Base-by-base conservation (phyloP, 2,888 invertebrate genomes). In the Thysanoteuthis rhombus region DNA sequence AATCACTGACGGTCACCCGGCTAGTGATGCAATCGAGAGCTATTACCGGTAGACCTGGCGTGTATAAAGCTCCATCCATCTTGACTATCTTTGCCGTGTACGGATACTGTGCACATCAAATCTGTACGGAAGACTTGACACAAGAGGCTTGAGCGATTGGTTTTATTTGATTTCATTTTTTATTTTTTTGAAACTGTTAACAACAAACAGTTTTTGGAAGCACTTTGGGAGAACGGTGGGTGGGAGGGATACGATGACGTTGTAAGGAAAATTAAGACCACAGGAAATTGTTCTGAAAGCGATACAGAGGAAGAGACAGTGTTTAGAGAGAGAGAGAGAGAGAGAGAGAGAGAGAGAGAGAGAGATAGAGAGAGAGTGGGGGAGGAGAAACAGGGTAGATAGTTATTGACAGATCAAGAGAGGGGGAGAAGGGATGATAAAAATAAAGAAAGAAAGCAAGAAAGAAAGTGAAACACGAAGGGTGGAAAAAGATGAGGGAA, bases 91-190 rank as follows among this genome's bases (percentile, higher is more conserved):
- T n/a, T n/a, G 75, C 16, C n/a, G n/a, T n/a, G 19, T n/a, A n/a
- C 75, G n/a, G n/a, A n/a, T 75, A n/a, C 3, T 75, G 75, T 75
- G 19, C n/a, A 75, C 75, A 75, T 75, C n/a, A n/a, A 36, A 75
- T 75, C 75, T 75, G n/a, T n/a, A 75, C n/a, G 75, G 75, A 75
- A 75, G 75, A 75, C 75, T 75, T 75, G 75, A 75, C 75, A 75
- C 16, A n/a, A 75, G 75, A 36, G 75, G 2, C 10, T 75, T n/a
- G 10, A 75, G n/a, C n/a, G 75, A n/a, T 75, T 75, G n/a, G n/a
- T 75, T n/a, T 75, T 75, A n/a, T 75, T 75, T 75, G n/a, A n/a
- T 75, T n/a, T n/a, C n/a, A n/a, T n/a, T n/a, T n/a, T n/a, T n/a
- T n/a, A n/a, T n/a, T n/a, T 75, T 75, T n/a, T 75, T 75, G 16